These are phyloP conservation scores for Noctua pronuba DNA, from an alignment of 2,888 invertebrate genomes.

Conservation along the genomic window DNA sequence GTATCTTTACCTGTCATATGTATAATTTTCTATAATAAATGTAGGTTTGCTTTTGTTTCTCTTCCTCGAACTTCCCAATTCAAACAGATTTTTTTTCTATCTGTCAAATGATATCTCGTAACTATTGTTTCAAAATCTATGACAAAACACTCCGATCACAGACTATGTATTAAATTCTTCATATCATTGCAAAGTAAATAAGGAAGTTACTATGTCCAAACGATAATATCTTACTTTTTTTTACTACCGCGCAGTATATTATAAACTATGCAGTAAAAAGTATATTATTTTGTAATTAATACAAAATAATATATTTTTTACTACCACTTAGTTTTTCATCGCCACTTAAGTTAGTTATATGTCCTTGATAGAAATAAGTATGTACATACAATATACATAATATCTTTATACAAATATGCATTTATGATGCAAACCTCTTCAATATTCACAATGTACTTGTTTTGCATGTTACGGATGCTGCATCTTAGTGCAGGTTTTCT, in stretches of 20 bases:
- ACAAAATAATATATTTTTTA: slow-evolving; percentile 2
- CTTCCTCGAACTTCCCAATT: not conserved
- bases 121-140: not conserved
- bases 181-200: not conserved
- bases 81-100: not conserved
- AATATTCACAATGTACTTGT: slow-evolving; percentile 40
- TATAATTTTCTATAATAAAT: not conserved
- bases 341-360: not conserved
- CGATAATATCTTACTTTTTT: slow-evolving; percentile 1
- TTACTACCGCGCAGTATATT: not conserved
- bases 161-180: not conserved
- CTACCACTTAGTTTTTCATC: slow-evolving; percentile 5
- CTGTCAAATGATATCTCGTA: not conserved
- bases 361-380: slow-evolving; percentile 29
- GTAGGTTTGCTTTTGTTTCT: not conserved
- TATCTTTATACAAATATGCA: not conserved
- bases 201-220: not conserved
- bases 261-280: not conserved
- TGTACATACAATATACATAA: not conserved
- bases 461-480: slow-evolving; percentile 32
- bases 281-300: not conserved
- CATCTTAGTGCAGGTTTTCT: slow-evolving; percentile 13
- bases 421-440: slow-evolving; percentile 26
- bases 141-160: not conserved
- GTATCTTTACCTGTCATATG: not conserved